These are phyloP conservation scores for Wiebesia pumilae DNA, from an alignment of 1,140 invertebrate species.

Conservation along the genomic window DNA sequence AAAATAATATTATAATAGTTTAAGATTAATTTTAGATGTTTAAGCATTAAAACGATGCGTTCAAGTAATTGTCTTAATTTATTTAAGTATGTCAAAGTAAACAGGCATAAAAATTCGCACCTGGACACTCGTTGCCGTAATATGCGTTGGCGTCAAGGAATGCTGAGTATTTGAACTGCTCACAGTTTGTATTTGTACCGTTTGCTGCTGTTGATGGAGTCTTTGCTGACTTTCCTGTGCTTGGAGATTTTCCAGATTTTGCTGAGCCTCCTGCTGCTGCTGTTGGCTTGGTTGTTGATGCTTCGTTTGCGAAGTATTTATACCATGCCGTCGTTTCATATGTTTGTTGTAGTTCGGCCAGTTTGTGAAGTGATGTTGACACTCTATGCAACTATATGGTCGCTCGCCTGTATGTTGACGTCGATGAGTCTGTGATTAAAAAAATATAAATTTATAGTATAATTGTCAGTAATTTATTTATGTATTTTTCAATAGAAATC, in stretches of 20 bases:
- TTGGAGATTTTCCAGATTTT: slow-evolving; percentile 57
- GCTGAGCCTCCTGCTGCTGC: slow-evolving; percentile 59
- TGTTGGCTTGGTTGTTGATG: slow-evolving; percentile 62
- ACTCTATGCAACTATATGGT: slow-evolving; percentile 76
- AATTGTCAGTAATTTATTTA: no score
- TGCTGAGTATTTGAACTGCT: slow-evolving; percentile 46
- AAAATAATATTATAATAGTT: no score
- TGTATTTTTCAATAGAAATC: no score
- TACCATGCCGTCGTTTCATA: slow-evolving; percentile 82
- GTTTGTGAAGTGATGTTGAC: slow-evolving; percentile 83
- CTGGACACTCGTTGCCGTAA: slow-evolving; percentile 63
- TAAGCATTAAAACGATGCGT: no score
- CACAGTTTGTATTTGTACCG: slow-evolving; percentile 55
- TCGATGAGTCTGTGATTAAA: slow-evolving; percentile 75
- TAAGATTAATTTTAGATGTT: no score
- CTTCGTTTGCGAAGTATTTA: slow-evolving; percentile 74
- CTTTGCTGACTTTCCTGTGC: slow-evolving; percentile 53
- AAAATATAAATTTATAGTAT: no score
- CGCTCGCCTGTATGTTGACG: slow-evolving; percentile 79
- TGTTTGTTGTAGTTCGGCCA: slow-evolving; percentile 87
- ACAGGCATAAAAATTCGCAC: no score
- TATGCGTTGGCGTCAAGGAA: slow-evolving; percentile 57
- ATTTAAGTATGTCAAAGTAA: no score
- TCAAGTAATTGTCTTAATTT: no score
- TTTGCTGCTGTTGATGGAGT: neutral